Conservation (phyloP, 2,113 vertebrate species). For the Salminus brasiliensis region DNA sequence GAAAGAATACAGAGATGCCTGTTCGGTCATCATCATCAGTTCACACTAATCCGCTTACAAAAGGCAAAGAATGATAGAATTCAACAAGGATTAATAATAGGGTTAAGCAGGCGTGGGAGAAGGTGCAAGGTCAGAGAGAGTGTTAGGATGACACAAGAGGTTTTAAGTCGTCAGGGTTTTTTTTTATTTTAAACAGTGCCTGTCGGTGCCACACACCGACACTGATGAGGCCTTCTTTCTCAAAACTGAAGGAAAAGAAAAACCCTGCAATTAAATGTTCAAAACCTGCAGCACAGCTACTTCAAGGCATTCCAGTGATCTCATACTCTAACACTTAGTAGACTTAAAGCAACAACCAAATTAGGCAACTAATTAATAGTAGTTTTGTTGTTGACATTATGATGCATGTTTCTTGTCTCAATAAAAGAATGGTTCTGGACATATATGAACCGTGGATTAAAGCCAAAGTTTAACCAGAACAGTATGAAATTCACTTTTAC, state of each 20-base stretch:
- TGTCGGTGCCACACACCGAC: too few relatives aligned
- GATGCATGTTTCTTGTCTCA: too few relatives aligned
- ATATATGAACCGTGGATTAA: too few relatives aligned
- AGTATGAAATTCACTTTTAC: too few relatives aligned
- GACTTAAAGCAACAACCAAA: too few relatives aligned
- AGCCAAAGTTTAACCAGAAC: too few relatives aligned
- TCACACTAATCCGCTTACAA: slow-evolving; percentile 23
- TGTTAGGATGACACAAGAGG: too few relatives aligned
- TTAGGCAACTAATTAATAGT: too few relatives aligned
- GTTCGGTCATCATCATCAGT: neutral
- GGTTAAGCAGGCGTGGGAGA: neutral
- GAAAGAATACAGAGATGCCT: slow-evolving; percentile 15
- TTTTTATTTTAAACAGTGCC: neutral
- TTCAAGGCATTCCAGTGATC: neutral
- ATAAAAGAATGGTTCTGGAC: too few relatives aligned
- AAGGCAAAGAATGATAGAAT: neutral
- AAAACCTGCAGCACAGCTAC: neutral
- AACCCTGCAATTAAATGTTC: neutral
- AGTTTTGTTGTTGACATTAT: too few relatives aligned
- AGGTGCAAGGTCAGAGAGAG: neutral
- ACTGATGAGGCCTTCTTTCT: neutral
- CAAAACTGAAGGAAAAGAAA: neutral
- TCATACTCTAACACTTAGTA: too few relatives aligned
- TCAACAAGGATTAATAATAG: neutral
- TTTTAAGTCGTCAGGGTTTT: neutral